These are phyloP conservation scores for Leptoteleia sp. DNA, from an alignment of 1,140 invertebrate species.

Conservation along the genomic window DNA sequence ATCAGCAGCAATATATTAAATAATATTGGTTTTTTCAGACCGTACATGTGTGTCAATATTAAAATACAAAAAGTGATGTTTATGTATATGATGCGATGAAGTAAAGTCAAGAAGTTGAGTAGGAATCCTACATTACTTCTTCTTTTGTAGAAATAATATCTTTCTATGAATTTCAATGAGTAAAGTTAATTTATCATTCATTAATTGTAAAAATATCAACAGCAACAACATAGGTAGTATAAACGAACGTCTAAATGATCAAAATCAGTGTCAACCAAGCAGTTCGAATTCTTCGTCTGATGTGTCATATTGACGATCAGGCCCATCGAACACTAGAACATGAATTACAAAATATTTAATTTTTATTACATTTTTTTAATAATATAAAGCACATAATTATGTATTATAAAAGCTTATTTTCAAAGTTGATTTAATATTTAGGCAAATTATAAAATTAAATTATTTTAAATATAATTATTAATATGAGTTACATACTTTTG, in stretches of 20 bases:
- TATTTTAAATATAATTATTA: too few species aligned
- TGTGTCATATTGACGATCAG: slow-evolving; percentile 79
- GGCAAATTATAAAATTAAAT: too few species aligned
- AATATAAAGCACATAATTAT: too few species aligned
- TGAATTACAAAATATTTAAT: background rate
- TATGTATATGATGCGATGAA: slow-evolving; percentile 40
- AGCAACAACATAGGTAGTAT: slow-evolving; percentile 65
- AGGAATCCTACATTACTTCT: slow-evolving; percentile 2
- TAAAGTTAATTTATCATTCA: slow-evolving; percentile 32
- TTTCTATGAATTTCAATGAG: slow-evolving; percentile 34
- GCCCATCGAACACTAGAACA: slow-evolving; percentile 73
- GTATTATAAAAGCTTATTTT: too few species aligned
- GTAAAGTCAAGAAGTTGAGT: slow-evolving; percentile 16
- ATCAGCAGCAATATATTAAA: slow-evolving; percentile 46
- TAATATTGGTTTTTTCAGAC: slow-evolving; percentile 31
- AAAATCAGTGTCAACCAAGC: slow-evolving; percentile 78
- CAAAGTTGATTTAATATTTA: too few species aligned
- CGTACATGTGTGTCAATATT: slow-evolving; percentile 25
- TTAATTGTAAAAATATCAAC: slow-evolving; percentile 58
- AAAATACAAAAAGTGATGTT: slow-evolving; percentile 56
- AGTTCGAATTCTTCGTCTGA: slow-evolving; percentile 84
- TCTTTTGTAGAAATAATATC: slow-evolving; percentile 38
- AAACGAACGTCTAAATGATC: slow-evolving; percentile 31
- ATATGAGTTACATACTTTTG: slow-evolving; percentile 77
- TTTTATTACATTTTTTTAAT: too few species aligned